Base-by-base conservation (phyloP, 1,140 invertebrate genomes). In the Bombus superbus region DNA sequence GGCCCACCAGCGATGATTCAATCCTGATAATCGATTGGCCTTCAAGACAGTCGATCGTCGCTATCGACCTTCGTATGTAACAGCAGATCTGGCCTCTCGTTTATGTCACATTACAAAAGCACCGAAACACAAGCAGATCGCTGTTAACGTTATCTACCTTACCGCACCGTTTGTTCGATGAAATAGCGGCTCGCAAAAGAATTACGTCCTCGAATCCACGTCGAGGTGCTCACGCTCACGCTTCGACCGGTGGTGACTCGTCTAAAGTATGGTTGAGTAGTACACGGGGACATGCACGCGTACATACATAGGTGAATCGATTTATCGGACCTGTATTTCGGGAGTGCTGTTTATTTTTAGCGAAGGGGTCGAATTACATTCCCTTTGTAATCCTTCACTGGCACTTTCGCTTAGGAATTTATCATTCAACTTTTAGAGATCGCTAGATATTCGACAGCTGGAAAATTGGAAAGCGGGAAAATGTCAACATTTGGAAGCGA, bases 1-100 rank as follows among this genome's bases (percentile, higher is more conserved):
- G 74, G 53, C 64, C 76, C 75, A 78, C n/a, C 40, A 40, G 47
- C 82, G 75, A 71, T 84, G 76, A 84, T 77, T 84, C 77, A 80
- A 84, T 84, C 40, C 53, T 35, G 22, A 66, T 66, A 64, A 73
- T 47, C 47, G 68, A 80, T 62, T n/a, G 68, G 32, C 83, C 83
- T 84, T 84, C 53, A 2, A 40, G 64, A 62, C 75, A 59, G 68
- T 47, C n/a, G 75, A 80, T 84, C 53, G 74, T 72, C 25, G 42
- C 32, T 42, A 32, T 35, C 68, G 76, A 62, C 68, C 53, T 84
- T 84, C 83, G 68, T 72, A 59, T 38, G 2, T 62, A 62, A 4
- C 53, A 47, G 42, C 25, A 35, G 76, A 84, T 68, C 18, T 15
- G 15, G 9, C n/a, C 44, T 71, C 59, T 78, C n/a, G 25, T 79